Conservation (phyloP, 2,797 vertebrate species). For the Cheirogaleus major region DNA sequence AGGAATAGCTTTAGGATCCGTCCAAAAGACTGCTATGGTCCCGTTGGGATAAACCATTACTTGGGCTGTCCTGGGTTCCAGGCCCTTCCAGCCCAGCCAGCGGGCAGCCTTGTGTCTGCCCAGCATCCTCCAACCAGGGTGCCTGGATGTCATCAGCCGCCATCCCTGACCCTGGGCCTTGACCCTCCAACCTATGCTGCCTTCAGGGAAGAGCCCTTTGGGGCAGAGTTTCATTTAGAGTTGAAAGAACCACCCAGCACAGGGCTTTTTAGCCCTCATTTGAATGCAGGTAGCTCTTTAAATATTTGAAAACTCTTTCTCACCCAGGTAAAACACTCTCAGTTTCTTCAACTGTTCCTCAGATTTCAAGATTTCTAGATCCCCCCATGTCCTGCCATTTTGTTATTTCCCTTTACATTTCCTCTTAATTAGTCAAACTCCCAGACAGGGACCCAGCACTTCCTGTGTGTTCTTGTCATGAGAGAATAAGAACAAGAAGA, state of each 20-base stretch:
- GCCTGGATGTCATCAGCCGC: neutral
- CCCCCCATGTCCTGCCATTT: neutral
- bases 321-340: neutral
- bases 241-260: neutral
- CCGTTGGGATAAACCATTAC: neutral
- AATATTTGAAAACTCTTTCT: neutral
- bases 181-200: neutral
- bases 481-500: neutral
- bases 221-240: neutral
- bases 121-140: neutral
- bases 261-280: neutral
- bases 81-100: neutral
- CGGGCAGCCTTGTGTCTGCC: neutral
- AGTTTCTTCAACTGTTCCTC: neutral
- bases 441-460: neutral
- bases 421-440: neutral
- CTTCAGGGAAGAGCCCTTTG: neutral
- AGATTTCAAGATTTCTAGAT: neutral
- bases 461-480: neutral
- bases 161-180: neutral
- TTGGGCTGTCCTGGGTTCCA: neutral
- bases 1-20: constrained; percentile 3
- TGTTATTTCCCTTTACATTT: neutral
- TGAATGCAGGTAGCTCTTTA: neutral
- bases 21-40: neutral